phyloP scores from a whole-genome alignment of 1,140 invertebrate genomes.

The Hermetia illucens region DNA sequence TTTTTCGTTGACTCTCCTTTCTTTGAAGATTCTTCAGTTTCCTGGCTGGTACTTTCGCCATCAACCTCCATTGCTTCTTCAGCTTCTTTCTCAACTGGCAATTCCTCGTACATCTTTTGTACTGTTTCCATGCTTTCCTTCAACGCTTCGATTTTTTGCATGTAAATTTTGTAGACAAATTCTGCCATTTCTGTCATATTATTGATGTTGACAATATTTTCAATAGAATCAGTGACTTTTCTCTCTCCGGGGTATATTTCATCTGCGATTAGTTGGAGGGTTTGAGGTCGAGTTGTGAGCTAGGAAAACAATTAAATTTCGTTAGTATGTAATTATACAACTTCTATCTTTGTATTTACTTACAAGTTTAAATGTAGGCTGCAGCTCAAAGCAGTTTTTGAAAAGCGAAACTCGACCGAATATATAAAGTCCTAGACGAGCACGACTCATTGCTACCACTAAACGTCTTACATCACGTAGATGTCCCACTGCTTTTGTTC shows the following conservation, averaged over 20 bases:
- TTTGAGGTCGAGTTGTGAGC: conserved; percentile 50
- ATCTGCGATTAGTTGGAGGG: conserved; percentile 58
- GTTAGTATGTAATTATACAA: not conserved
- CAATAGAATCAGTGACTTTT: conserved; percentile 25
- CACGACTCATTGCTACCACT: conserved; percentile 95
- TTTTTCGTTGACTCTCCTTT: conserved; percentile 17
- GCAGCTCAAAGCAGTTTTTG: conserved; percentile 92
- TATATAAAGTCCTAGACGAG: conserved; percentile 91
- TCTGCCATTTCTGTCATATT: conserved; percentile 90
- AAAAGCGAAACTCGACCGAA: conserved; percentile 89
- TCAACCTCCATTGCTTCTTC: conserved; percentile 26
- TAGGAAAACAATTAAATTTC: conserved; percentile 12
- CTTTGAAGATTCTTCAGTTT: conserved; percentile 16
- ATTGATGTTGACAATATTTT: conserved; percentile 40
- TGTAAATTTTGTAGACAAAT: conserved; percentile 84
- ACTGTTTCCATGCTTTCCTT: conserved; percentile 35
- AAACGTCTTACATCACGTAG: conserved; percentile 89
- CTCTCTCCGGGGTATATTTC: conserved; percentile 66
- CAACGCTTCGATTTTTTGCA: conserved; percentile 52
- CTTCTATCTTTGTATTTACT: conserved; percentile 11
- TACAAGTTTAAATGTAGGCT: conserved; percentile 85
- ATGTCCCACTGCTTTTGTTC: conserved; percentile 93
- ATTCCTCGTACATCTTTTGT: conserved; percentile 9
- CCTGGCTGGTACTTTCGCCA: conserved; percentile 13
- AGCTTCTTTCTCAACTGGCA: conserved; percentile 10